Conservation (phyloP, 1,140 invertebrate species). For the Leptinotarsa defecta region DNA sequence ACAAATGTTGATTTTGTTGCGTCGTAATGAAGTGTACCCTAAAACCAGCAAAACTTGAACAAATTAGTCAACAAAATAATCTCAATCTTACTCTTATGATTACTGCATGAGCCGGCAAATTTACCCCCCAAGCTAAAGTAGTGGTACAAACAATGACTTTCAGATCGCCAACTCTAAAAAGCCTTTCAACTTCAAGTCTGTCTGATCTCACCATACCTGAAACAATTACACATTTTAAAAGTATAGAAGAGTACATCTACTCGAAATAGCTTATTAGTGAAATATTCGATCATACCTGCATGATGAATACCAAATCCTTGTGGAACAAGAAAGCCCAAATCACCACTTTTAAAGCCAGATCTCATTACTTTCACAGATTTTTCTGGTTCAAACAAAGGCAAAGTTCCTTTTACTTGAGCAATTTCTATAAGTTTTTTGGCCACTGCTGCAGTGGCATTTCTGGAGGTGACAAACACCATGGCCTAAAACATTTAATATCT, state of each 20-base stretch:
- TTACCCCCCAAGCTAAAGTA: constrained; percentile 99
- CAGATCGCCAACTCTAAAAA: constrained; percentile 86
- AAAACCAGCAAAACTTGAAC: not conserved
- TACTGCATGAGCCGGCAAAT: constrained; percentile 96
- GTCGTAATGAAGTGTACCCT: constrained; percentile 98
- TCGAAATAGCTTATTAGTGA: not conserved
- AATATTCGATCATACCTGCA: constrained; percentile 69
- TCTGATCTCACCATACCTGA: constrained; percentile 83
- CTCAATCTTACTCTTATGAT: constrained; percentile 79
- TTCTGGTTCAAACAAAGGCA: constrained; percentile 71
- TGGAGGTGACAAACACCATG: constrained; percentile 98
- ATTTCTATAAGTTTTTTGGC: constrained; percentile 60
- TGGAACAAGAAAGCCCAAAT: constrained; percentile 80
- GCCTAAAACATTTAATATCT: constrained; percentile 59
- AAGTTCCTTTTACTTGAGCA: constrained; percentile 68
- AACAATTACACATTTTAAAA: not conserved
- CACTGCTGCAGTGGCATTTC: constrained; percentile 91
- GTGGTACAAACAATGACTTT: constrained; percentile 96
- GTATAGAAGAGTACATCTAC: not conserved
- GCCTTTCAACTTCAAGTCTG: constrained; percentile 79
- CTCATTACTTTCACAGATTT: constrained; percentile 60
- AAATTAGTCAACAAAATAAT: not conserved
- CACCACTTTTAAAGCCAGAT: constrained; percentile 49
- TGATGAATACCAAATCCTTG: constrained; percentile 95
- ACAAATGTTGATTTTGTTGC: constrained; percentile 92